Conservation (phyloP, 2,888 invertebrate species). For the Athrips mouffetella region DNA sequence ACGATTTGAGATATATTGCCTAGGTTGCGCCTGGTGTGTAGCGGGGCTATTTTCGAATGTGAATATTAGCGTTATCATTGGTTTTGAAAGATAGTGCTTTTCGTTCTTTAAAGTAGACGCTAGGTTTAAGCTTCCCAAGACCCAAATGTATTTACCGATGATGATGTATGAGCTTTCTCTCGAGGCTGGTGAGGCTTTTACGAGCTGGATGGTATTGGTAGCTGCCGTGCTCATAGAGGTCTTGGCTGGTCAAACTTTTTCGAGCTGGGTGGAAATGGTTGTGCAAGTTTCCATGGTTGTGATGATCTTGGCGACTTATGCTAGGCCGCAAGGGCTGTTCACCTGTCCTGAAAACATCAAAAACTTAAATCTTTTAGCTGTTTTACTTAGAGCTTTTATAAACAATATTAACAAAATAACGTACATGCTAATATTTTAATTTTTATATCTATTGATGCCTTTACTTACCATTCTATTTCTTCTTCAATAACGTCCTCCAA, state of each 20-base stretch:
- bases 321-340: neutral
- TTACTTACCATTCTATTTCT: constrained; percentile 24
- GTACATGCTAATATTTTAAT: too few relatives aligned
- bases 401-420: too few relatives aligned
- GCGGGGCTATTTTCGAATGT: too few relatives aligned
- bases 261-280: neutral
- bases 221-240: constrained; percentile 40
- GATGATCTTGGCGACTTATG: neutral
- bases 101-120: too few relatives aligned
- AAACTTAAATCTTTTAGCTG: too few relatives aligned
- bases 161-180: constrained; percentile 53
- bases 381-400: too few relatives aligned
- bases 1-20: too few relatives aligned
- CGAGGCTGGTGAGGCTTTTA: constrained; percentile 49
- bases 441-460: too few relatives aligned
- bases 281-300: neutral
- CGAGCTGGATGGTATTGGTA: constrained; percentile 47
- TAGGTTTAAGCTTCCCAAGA: neutral
- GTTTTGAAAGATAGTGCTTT: too few relatives aligned
- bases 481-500: constrained; percentile 55
- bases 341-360: constrained; percentile 1
- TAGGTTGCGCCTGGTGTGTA: too few relatives aligned
- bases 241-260: neutral
- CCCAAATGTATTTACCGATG: constrained; percentile 36
- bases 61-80: too few relatives aligned